These are phyloP conservation scores for Leptobrachium ailaonicum DNA, from an alignment of 2,113 vertebrate species.

Conservation along the genomic window DNA sequence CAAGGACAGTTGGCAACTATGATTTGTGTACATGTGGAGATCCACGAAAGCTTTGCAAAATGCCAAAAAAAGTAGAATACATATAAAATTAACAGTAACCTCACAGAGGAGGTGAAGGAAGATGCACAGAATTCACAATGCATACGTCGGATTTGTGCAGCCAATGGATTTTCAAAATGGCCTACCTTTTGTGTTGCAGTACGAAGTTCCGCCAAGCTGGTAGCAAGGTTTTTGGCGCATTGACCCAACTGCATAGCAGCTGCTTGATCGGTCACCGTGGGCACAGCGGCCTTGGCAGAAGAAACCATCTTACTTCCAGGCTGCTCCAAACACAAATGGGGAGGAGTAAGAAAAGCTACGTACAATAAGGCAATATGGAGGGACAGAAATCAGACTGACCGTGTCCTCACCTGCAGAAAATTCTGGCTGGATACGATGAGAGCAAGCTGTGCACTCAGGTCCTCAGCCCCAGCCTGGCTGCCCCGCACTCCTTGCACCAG, in stretches of 20 bases:
- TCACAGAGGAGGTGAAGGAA: too few relatives aligned
- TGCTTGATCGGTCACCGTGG: constrained; percentile 92
- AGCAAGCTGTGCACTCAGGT: constrained; percentile 88
- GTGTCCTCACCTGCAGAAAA: constrained; percentile 85
- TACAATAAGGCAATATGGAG: not conserved
- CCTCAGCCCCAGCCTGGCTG: constrained; percentile 92
- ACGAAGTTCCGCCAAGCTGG: constrained; percentile 90
- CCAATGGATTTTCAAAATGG: not conserved
- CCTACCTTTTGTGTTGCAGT: constrained; percentile 92
- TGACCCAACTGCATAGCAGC: constrained; percentile 97
- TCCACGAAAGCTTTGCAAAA: too few relatives aligned
- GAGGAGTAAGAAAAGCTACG: too few relatives aligned
- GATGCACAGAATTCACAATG: not conserved
- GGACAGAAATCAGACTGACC: not conserved
- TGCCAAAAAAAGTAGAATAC: too few relatives aligned
- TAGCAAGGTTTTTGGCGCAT: constrained; percentile 95
- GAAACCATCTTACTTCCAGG: constrained; percentile 97
- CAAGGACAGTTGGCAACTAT: too few relatives aligned
- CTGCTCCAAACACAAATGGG: constrained; percentile 57
- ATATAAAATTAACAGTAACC: too few relatives aligned
- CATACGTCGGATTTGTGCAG: not conserved
- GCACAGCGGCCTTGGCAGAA: constrained; percentile 92
- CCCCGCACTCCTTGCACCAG: constrained; percentile 93
- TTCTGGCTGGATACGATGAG: constrained; percentile 96
- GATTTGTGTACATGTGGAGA: too few relatives aligned